Percentiles rank a stretch among this genome's conserved stretches.
phyloP scores from a whole-genome alignment of 1,140 invertebrate species.

The Helicoverpa zea region DNA sequence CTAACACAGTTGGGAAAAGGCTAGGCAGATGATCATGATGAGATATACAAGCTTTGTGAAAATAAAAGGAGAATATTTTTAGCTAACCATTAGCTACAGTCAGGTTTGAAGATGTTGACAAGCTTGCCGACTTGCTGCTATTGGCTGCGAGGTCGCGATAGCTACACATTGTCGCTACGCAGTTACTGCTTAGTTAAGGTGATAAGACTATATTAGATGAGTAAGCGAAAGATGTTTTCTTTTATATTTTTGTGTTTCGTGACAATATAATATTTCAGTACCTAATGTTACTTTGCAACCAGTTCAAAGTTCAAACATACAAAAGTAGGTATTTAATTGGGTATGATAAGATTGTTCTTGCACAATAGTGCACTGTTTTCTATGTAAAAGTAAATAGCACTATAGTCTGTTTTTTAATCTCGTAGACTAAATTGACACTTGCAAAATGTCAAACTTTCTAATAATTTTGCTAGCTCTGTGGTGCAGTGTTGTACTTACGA shows the following conservation, averaged over 20 bases:
- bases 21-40: no score
- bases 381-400: constrained; percentile 1
- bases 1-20: no score
- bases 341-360: background rate
- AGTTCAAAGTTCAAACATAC: background rate
- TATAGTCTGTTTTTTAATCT: no score
- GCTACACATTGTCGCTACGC: constrained; percentile 31
- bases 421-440: no score
- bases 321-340: background rate
- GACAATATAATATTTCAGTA: background rate
- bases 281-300: background rate
- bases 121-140: no score
- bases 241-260: constrained; percentile 26
- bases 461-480: no score
- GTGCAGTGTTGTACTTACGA: no score
- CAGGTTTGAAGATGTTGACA: no score
- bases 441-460: no score
- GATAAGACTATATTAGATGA: constrained; percentile 47
- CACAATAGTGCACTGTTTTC: background rate
- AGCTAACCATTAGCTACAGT: no score
- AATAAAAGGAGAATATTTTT: no score
- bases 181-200: constrained; percentile 46
- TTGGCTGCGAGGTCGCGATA: background rate
- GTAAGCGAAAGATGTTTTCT: constrained; percentile 44
- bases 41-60: no score